These are phyloP conservation scores for Dorcus parallelipipedus DNA, from an alignment of 2,888 invertebrate species.

Conservation along the genomic window DNA sequence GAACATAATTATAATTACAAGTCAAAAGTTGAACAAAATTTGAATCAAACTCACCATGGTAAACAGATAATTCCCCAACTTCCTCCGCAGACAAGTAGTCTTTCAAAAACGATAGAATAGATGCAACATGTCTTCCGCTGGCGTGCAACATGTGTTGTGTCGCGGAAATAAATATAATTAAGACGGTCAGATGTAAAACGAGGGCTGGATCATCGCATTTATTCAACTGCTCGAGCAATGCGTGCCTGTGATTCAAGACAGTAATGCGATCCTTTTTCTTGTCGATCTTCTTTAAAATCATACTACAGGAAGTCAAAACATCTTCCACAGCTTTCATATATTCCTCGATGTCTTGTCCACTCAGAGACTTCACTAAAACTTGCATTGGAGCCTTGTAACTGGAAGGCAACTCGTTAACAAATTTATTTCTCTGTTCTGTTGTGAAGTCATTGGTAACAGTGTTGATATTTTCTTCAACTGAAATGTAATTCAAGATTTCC, in stretches of 20 bases:
- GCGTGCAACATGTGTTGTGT: constrained; percentile 86
- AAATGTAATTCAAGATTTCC: constrained; percentile 74
- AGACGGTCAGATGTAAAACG: constrained; percentile 70
- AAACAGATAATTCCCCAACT: constrained; percentile 61
- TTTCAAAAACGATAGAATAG: constrained; percentile 71
- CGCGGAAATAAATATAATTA: constrained; percentile 76
- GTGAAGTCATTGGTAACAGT: constrained; percentile 58
- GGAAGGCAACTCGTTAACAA: constrained; percentile 64
- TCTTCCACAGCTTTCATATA: constrained; percentile 74
- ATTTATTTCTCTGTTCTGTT: constrained; percentile 66
- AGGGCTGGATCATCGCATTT: constrained; percentile 73
- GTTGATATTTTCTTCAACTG: constrained; percentile 67
- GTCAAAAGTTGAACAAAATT: background rate
- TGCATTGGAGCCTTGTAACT: constrained; percentile 65
- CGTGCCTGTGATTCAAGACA: constrained; percentile 76
- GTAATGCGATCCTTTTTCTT: constrained; percentile 82
- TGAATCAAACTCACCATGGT: constrained; percentile 66
- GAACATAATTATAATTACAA: constrained; percentile 18
- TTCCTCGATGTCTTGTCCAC: constrained; percentile 70
- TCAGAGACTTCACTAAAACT: constrained; percentile 66
- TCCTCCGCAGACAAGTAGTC: constrained; percentile 65
- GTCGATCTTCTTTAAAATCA: constrained; percentile 84
- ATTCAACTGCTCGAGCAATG: constrained; percentile 74
- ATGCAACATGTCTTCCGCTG: constrained; percentile 88
- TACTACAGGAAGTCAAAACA: constrained; percentile 67